These are phyloP conservation scores for Anthrax anthrax DNA, from an alignment of 2,888 invertebrate species.

Conservation along the genomic window DNA sequence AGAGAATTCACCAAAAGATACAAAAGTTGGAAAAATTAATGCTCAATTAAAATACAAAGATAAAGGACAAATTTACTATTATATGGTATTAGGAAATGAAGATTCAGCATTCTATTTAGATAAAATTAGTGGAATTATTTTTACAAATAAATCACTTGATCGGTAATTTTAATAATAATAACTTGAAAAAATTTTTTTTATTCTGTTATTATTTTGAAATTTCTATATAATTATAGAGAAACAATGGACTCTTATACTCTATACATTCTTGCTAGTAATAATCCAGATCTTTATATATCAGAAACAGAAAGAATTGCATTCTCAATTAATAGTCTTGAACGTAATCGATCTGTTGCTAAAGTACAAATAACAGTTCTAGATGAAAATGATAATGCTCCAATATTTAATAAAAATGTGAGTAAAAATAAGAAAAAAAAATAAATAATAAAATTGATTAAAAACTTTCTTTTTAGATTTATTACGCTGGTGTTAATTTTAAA, in stretches of 20 bases:
- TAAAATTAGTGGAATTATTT: constrained; percentile 63
- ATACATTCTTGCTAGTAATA: constrained; percentile 70
- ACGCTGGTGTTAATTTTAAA: constrained; percentile 57
- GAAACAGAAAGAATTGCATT: constrained; percentile 36
- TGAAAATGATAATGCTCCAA: constrained; percentile 73
- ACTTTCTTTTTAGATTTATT: constrained; percentile 20
- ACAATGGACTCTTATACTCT: constrained; percentile 56
- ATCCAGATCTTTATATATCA: constrained; percentile 54
- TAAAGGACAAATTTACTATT: constrained; percentile 64
- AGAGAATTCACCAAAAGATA: constrained; percentile 52
- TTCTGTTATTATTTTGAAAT: neutral
- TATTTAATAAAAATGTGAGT: constrained; percentile 41
- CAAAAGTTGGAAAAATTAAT: constrained; percentile 44
- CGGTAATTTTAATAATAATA: constrained; percentile 29
- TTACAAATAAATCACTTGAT: constrained; percentile 66
- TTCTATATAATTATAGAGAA: constrained; percentile 57
- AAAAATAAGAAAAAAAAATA: neutral
- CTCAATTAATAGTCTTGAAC: constrained; percentile 34
- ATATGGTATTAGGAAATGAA: constrained; percentile 63
- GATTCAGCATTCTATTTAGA: constrained; percentile 65
- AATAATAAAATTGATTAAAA: neutral
- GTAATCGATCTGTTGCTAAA: constrained; percentile 55
- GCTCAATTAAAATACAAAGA: constrained; percentile 53
- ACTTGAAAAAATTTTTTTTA: neutral
- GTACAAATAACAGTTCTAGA: constrained; percentile 61